phyloP scores from a whole-genome alignment of 2,797 vertebrate species.

The Sebastes baramenuke region DNA sequence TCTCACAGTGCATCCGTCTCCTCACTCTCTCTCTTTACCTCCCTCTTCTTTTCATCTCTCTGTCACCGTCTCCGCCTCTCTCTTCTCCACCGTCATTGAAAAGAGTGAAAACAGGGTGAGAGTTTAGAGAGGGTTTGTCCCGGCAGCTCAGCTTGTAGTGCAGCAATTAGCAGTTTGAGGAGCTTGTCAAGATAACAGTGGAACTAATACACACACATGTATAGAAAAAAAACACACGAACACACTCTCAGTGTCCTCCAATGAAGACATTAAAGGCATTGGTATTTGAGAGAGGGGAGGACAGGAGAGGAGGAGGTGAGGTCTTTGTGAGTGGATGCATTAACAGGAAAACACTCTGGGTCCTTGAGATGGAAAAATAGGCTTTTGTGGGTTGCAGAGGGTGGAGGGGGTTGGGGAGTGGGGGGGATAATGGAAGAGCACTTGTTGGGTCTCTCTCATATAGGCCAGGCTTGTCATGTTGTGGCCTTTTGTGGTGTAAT shows the following conservation, averaged over 20 bases:
- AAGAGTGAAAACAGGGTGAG: conserved; percentile 28
- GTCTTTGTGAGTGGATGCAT: conserved; percentile 47
- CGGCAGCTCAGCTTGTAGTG: conserved; percentile 13
- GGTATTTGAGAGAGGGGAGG: conserved; percentile 34
- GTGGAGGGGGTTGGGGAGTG: background rate
- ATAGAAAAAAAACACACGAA: conserved; percentile 3
- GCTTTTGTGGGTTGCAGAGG: conserved; percentile 27
- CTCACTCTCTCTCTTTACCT: background rate
- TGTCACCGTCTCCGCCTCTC: background rate
- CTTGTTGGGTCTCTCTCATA: conserved; percentile 29
- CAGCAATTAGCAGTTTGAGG: conserved; percentile 58
- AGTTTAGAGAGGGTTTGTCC: conserved; percentile 21
- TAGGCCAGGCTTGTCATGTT: conserved; percentile 17
- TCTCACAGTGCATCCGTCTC: background rate
- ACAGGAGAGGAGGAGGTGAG: conserved; percentile 27
- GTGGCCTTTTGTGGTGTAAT: conserved; percentile 48
- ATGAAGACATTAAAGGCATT: conserved; percentile 68
- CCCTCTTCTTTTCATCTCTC: background rate
- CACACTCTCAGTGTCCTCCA: conserved; percentile 7
- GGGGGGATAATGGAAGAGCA: conserved; percentile 38
- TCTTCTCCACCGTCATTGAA: conserved; percentile 15
- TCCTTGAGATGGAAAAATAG: conserved; percentile 54
- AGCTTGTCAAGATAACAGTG: conserved; percentile 43
- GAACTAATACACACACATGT: conserved; percentile 33
- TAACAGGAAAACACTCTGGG: conserved; percentile 50